These are phyloP conservation scores for Spondyliosoma cantharus DNA, from an alignment of 2,797 vertebrate species.

Conservation along the genomic window DNA sequence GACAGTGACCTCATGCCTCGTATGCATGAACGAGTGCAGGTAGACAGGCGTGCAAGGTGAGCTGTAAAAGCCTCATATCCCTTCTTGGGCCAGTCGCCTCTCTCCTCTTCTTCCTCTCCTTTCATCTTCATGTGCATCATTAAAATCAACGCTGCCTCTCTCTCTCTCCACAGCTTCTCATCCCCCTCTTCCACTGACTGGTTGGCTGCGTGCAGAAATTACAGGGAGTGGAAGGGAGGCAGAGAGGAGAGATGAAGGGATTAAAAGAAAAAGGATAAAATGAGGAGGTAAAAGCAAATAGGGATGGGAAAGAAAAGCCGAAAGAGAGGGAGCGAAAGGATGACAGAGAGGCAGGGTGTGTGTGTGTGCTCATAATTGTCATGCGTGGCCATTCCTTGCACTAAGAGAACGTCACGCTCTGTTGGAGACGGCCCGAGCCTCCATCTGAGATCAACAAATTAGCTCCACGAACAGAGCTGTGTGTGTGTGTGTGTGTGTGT, in stretches of 20 bases:
- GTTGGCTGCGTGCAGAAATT: conserved; percentile 61
- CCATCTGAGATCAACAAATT: conserved; percentile 95
- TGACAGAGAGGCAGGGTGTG: conserved; percentile 17
- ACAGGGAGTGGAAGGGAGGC: conserved; percentile 22
- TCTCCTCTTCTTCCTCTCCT: conserved; percentile 37
- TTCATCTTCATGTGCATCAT: conserved; percentile 62
- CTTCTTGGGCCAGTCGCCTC: conserved; percentile 24
- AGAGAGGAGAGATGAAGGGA: conserved; percentile 46
- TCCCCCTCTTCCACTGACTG: conserved; percentile 41
- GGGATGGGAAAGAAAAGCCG: conserved; percentile 16
- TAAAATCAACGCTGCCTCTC: conserved; percentile 57
- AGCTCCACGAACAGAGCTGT: conserved; percentile 74
- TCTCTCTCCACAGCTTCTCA: conserved; percentile 29
- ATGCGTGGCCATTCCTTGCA: conserved; percentile 89
- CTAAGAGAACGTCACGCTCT: conserved; percentile 92
- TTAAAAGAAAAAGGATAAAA: conserved; percentile 53
- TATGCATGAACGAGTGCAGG: conserved; percentile 41
- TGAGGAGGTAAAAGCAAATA: conserved; percentile 51
- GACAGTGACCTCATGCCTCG: conserved; percentile 23
- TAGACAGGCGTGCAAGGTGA: conserved; percentile 48
- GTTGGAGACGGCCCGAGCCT: conserved; percentile 92
- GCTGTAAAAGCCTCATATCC: conserved; percentile 34
- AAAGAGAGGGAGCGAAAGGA: conserved; percentile 24
- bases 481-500: conserved; percentile 12
- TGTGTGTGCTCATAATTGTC: conserved; percentile 83